Conservation (phyloP, 2,113 vertebrate genomes). For the Steatornis caripensis region DNA sequence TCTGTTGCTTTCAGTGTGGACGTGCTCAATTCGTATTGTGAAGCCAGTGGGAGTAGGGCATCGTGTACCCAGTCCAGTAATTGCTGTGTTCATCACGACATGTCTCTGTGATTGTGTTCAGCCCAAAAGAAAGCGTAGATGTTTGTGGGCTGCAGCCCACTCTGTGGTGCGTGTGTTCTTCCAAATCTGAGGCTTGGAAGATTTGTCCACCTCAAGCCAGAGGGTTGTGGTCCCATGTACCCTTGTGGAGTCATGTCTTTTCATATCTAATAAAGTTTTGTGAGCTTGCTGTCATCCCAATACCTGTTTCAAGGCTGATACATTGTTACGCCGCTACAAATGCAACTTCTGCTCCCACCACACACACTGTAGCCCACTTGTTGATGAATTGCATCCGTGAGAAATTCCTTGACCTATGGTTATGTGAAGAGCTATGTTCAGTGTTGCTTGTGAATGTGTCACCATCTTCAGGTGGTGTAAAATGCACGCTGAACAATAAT, state of each 20-base stretch:
- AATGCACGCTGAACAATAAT: neutral
- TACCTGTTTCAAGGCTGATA: neutral
- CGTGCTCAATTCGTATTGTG: neutral
- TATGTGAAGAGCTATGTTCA: neutral
- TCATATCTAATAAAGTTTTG: slow-evolving; percentile 26
- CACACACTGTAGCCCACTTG: neutral
- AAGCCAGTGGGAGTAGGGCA: neutral
- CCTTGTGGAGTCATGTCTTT: neutral
- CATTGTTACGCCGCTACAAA: neutral
- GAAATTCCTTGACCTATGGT: neutral
- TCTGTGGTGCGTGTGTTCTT: neutral
- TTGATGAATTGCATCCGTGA: neutral
- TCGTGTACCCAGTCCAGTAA: neutral
- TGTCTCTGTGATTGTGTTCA: neutral
- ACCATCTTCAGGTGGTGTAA: neutral
- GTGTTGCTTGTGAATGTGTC: neutral
- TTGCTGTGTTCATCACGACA: neutral
- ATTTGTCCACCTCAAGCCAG: neutral
- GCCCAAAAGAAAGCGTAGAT: neutral
- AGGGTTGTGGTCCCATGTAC: neutral
- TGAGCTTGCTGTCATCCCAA: neutral
- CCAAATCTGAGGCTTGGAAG: neutral
- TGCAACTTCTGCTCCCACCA: neutral
- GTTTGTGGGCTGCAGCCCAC: neutral
- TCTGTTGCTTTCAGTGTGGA: neutral